Evolutionary conservation across 1,140 invertebrate genomes (phyloP).

Genomic region (Macrotrachela quadricornifera): DNA sequence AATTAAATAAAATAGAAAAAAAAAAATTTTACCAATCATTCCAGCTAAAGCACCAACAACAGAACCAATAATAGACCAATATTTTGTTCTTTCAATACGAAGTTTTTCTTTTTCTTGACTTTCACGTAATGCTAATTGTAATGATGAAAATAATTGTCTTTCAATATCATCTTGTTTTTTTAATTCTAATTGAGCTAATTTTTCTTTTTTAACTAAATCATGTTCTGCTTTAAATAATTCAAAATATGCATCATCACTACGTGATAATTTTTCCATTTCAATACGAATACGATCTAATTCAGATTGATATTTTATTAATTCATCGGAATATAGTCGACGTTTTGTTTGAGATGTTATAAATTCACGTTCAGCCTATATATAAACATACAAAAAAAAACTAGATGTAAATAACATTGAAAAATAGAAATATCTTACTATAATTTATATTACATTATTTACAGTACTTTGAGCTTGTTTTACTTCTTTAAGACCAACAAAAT

Average conservation of each 20-base stretch:
- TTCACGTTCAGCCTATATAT: constrained; percentile 35
- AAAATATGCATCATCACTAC: constrained; percentile 45
- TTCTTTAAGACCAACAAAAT: constrained; percentile 30
- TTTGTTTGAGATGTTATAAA: constrained; percentile 40
- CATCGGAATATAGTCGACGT: constrained; percentile 35
- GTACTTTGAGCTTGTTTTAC: constrained; percentile 28
- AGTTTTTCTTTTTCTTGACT: constrained; percentile 49
- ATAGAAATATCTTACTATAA: neutral
- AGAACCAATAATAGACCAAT: constrained; percentile 51
- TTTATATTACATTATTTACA: constrained; percentile 23
- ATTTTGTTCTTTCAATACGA: constrained; percentile 49
- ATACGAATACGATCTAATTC: constrained; percentile 41
- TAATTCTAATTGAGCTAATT: constrained; percentile 18
- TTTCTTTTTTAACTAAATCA: constrained; percentile 25
- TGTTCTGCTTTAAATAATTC: constrained; percentile 34
- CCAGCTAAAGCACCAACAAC: constrained; percentile 44
- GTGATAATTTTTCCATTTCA: constrained; percentile 44
- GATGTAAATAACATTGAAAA: neutral
- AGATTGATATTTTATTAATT: constrained; percentile 36
- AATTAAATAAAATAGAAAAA: constrained; percentile 44
- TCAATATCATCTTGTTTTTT: constrained; percentile 32
- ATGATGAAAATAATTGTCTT: constrained; percentile 40
- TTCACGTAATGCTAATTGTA: constrained; percentile 44
- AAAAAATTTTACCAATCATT: constrained; percentile 41
- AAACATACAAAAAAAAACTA: constrained; percentile 13